Conservation (phyloP, 37 sponge, comb jelly and placozoan species). For the Aplysina aerophoba region DNA sequence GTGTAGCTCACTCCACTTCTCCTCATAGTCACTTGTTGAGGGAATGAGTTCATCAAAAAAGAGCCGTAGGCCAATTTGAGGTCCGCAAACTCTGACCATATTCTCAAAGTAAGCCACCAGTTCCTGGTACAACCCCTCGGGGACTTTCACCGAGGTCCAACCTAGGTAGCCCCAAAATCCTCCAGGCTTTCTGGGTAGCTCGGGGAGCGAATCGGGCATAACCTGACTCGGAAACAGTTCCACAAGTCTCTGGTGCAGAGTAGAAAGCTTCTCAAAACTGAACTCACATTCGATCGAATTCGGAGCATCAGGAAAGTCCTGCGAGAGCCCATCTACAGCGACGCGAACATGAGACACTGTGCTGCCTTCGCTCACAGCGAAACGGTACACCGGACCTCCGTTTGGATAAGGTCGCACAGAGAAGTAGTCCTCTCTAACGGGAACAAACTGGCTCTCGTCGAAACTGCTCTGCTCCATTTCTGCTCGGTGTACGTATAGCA, state of each 20-base stretch:
- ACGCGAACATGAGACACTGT: neutral
- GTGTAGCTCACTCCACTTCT: constrained; percentile 52
- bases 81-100: constrained; percentile 14
- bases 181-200: constrained; percentile 24
- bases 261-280: constrained; percentile 44
- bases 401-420: neutral
- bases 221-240: constrained; percentile 45
- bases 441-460: constrained; percentile 27
- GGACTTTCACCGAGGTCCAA: constrained; percentile 23
- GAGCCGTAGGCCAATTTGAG: constrained; percentile 28
- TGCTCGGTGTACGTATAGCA: neutral
- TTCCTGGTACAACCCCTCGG: constrained; percentile 18
- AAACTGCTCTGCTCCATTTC: constrained; percentile 21
- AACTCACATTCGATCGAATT: constrained; percentile 16
- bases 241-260: constrained; percentile 42
- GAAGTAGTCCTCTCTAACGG: constrained; percentile 23
- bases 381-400: neutral
- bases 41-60: constrained; percentile 26
- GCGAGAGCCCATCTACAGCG: neutral
- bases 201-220: neutral
- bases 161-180: constrained; percentile 50
- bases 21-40: constrained; percentile 37
- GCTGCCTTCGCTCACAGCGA: constrained; percentile 6
- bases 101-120: constrained; percentile 27
- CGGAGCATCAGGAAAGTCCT: neutral